A percentile compares a stretch with the other conserved stretches of the same genome.
phyloP scores from a whole-genome alignment of 2,113 vertebrate species.

The Halichoerus grypus region DNA sequence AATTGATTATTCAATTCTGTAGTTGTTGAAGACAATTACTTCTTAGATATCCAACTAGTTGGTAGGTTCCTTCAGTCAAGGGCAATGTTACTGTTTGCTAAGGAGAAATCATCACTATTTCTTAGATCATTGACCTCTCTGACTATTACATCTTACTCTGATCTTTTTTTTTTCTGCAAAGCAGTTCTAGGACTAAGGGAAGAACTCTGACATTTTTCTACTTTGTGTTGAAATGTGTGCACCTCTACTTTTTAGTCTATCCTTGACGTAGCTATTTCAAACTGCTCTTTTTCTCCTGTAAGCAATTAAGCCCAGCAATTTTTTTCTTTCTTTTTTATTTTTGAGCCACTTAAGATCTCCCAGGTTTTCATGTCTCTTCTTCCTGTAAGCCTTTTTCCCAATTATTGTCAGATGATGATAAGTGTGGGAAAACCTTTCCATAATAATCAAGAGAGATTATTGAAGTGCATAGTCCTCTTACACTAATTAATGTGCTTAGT shows the following conservation, averaged over 20 bases:
- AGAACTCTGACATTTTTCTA: neutral
- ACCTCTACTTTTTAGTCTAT: neutral
- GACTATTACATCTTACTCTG: neutral
- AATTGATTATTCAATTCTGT: neutral
- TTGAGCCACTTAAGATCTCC: conserved; percentile 6
- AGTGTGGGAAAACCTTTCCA: conserved; percentile 58
- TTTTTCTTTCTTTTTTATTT: neutral
- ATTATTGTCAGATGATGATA: conserved; percentile 55
- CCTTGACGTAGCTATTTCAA: neutral
- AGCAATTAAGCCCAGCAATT: neutral
- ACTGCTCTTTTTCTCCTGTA: neutral
- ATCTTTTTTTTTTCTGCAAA: neutral
- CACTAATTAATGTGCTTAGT: conserved; percentile 63
- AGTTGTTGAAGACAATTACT: neutral
- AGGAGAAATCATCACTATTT: neutral
- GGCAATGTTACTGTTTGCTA: neutral
- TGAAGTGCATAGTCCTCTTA: conserved; percentile 61
- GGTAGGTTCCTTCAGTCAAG: neutral
- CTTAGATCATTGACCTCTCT: neutral
- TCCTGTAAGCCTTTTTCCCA: conserved; percentile 39
- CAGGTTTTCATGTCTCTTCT: neutral
- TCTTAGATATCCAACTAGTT: neutral
- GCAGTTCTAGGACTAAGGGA: neutral
- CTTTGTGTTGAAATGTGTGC: neutral
- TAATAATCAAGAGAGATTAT: conserved; percentile 62